A percentile compares a stretch with the other conserved stretches of the same genome.
Evolutionary conservation across 2,113 vertebrate species (phyloP).

Genomic region (Saguinus imperator): DNA sequence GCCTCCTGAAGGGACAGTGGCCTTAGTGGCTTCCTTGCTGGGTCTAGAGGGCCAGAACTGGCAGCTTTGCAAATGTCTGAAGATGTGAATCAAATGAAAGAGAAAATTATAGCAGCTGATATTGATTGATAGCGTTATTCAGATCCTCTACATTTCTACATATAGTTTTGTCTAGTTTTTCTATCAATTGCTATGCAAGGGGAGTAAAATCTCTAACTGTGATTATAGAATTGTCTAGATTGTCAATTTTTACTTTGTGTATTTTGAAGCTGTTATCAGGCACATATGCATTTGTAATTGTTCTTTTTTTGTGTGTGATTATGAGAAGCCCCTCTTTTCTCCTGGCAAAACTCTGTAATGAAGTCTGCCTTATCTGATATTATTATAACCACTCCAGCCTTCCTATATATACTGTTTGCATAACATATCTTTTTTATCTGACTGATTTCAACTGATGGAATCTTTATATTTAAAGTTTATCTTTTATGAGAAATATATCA

Average conservation of each 20-base stretch:
- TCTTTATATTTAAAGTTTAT: not conserved
- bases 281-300: not conserved
- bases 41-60: not conserved
- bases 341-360: not conserved
- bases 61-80: not conserved
- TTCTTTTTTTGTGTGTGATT: not conserved
- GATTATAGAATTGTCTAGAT: not conserved
- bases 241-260: not conserved
- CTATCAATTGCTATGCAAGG: not conserved
- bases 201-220: not conserved
- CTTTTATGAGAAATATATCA: not conserved
- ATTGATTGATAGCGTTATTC: conserved; percentile 13
- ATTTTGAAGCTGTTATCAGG: conserved; percentile 20
- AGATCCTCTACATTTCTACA: not conserved
- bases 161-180: not conserved
- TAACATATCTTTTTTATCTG: not conserved
- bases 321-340: not conserved
- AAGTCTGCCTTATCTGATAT: not conserved
- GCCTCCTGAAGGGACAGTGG: not conserved
- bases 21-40: not conserved
- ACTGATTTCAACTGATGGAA: conserved; percentile 26
- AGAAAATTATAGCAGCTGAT: not conserved
- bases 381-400: not conserved
- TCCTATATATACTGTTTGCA: not conserved
- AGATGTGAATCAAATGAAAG: conserved; percentile 5